phyloP scores from a whole-genome alignment of 2,888 invertebrate genomes.

The Neoaliturus tenellus region DNA sequence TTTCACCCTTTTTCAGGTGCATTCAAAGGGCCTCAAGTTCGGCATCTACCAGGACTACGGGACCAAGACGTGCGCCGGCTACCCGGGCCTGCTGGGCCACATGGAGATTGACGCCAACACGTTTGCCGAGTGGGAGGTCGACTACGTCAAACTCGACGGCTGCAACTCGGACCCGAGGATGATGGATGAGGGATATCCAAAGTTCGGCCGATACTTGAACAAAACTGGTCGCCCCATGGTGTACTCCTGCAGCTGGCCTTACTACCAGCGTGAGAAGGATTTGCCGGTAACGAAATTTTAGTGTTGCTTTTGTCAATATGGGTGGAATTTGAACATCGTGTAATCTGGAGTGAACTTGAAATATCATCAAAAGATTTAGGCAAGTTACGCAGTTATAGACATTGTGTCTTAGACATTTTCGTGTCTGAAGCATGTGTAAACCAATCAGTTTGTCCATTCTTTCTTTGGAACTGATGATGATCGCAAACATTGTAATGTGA shows the following conservation, averaged over 20 bases:
- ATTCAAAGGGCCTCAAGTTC: conserved; percentile 83
- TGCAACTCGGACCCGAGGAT: conserved; percentile 75
- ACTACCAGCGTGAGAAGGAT: conserved; percentile 80
- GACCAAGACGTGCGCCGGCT: conserved; percentile 84
- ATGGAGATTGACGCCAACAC: conserved; percentile 82
- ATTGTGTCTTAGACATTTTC: too few relatives aligned
- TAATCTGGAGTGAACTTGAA: too few relatives aligned
- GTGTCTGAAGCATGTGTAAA: too few relatives aligned
- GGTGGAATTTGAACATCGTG: too few relatives aligned
- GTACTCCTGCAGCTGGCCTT: conserved; percentile 92
- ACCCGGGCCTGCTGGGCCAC: conserved; percentile 83
- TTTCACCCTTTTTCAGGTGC: conserved; percentile 75
- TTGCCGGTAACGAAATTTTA: conserved; percentile 60
- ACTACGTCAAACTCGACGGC: conserved; percentile 89
- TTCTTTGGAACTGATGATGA: too few relatives aligned
- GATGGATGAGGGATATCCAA: conserved; percentile 76
- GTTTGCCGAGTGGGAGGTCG: conserved; percentile 87
- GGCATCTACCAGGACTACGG: conserved; percentile 91
- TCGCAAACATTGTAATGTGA: too few relatives aligned
- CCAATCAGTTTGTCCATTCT: too few relatives aligned
- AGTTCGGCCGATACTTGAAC: conserved; percentile 82
- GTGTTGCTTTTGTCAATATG: too few relatives aligned
- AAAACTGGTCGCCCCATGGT: conserved; percentile 85
- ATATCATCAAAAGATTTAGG: too few relatives aligned
- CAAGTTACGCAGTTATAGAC: too few relatives aligned